Evolutionary conservation across 2,797 vertebrate species (phyloP).

Genomic region (Rousettus madagascariensis): DNA sequence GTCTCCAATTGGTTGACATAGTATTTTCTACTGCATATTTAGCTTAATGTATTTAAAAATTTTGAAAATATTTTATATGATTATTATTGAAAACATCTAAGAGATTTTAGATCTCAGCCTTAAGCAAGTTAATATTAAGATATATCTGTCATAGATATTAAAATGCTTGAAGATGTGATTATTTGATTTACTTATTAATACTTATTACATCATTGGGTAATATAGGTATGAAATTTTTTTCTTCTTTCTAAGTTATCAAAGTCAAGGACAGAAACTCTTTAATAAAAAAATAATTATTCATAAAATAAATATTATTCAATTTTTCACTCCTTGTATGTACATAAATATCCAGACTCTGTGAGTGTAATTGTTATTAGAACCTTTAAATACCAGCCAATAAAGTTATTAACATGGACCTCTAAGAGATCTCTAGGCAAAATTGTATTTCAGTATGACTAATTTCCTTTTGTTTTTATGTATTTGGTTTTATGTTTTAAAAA

Average conservation of each 20-base stretch:
- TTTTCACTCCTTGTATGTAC: background rate
- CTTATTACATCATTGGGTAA: background rate
- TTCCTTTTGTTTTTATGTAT: background rate
- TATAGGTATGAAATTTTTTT: background rate
- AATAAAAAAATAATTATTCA: background rate
- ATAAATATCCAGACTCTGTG: background rate
- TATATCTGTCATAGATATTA: background rate
- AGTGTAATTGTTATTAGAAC: background rate
- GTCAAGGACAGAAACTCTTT: background rate
- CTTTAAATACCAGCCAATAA: background rate
- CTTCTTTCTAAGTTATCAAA: background rate
- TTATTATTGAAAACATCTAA: background rate
- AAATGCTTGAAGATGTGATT: background rate
- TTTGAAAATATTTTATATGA: background rate
- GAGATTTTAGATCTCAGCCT: background rate
- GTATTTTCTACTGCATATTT: constrained; percentile 13
- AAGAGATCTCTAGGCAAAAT: background rate
- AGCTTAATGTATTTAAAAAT: background rate
- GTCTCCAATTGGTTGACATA: background rate
- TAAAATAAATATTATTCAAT: background rate
- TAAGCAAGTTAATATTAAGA: background rate
- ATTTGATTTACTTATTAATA: background rate
- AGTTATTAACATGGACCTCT: background rate
- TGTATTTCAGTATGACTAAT: background rate
- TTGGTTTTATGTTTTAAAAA: background rate